Conservation (phyloP, 2,888 invertebrate genomes). For the Spisula solida region DNA sequence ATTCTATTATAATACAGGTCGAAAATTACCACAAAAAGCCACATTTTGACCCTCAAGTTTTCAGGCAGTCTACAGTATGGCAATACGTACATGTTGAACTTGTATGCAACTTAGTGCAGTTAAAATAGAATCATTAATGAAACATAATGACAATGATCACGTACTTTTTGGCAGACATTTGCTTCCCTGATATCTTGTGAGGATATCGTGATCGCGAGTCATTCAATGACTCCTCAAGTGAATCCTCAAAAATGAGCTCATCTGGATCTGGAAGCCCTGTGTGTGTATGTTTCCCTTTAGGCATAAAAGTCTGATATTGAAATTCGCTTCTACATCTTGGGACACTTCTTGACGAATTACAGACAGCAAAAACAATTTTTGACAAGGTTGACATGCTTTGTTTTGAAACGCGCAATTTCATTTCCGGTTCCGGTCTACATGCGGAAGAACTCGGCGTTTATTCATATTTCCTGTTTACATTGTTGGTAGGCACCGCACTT, state of each 20-base stretch:
- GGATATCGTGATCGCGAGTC: neutral
- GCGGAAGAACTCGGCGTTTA: no score
- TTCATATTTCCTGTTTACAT: no score
- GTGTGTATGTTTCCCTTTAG: neutral
- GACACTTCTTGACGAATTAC: neutral
- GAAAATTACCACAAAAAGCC: no score
- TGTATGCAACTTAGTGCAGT: neutral
- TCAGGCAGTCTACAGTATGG: neutral
- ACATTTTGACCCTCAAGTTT: no score
- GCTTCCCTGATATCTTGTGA: neutral
- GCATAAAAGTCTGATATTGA: neutral
- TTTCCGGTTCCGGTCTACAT: neutral
- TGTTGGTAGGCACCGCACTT: no score
- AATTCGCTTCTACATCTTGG: neutral
- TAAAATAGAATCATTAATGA: neutral
- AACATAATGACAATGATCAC: neutral
- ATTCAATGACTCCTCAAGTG: neutral
- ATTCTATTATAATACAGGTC: no score
- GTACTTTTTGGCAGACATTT: neutral
- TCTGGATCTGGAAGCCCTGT: neutral
- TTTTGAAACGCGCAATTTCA: neutral
- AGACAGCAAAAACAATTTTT: neutral
- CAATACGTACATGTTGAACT: neutral
- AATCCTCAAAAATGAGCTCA: neutral
- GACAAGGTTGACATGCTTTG: constrained; percentile 16